These are phyloP conservation scores for Luffia ferchaultella DNA, from an alignment of 2,888 invertebrate species.

Conservation along the genomic window DNA sequence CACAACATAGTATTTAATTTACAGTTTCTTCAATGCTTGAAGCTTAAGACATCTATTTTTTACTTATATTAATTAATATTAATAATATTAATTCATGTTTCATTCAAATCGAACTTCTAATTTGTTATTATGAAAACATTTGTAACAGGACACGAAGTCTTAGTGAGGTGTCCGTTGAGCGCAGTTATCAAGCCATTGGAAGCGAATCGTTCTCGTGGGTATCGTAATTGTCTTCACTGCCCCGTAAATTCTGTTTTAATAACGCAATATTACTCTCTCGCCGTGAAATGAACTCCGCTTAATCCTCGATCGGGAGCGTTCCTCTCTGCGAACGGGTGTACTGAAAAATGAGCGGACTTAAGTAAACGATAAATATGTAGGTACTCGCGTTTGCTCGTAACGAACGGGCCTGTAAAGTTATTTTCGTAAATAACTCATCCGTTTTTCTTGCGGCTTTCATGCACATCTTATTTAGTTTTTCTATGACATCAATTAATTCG, in stretches of 20 bases:
- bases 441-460: too few species aligned
- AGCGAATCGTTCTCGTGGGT: conserved; percentile 21
- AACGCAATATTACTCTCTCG: conserved; percentile 15
- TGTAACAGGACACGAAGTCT: too few species aligned
- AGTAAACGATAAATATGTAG: neutral
- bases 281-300: conserved; percentile 8
- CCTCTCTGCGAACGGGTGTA: neutral
- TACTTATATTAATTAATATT: too few species aligned
- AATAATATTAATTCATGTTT: too few species aligned
- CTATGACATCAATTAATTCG: too few species aligned
- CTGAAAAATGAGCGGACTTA: neutral
- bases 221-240: conserved; percentile 22
- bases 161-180: conserved; percentile 6
- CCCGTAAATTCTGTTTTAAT: conserved; percentile 26
- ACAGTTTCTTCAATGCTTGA: too few species aligned
- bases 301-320: conserved; percentile 6
- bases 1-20: too few species aligned
- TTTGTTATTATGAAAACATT: too few species aligned
- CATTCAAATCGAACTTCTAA: too few species aligned
- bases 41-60: too few species aligned
- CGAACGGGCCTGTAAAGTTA: conserved; percentile 1
- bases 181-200: conserved; percentile 20
- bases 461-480: too few species aligned
- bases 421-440: neutral
- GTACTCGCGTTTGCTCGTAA: neutral